Evolutionary conservation across 2,888 invertebrate genomes (phyloP).

Genomic region (Belgica antarctica): DNA sequence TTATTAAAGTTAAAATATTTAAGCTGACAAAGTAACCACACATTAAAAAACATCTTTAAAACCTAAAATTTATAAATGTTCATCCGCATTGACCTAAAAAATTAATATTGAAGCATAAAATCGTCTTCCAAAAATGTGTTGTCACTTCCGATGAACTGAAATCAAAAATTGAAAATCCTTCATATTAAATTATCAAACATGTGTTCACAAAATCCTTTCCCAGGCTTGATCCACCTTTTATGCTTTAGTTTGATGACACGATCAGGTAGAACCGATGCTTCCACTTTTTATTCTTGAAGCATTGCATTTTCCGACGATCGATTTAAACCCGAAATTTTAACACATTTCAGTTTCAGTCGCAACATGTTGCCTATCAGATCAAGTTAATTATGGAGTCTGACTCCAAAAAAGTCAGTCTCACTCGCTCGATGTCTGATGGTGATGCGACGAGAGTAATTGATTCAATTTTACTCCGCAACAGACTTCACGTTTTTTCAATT

Average conservation of each 20-base stretch:
- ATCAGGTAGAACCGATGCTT: background rate
- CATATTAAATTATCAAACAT: no score
- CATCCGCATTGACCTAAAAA: no score
- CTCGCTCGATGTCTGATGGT: background rate
- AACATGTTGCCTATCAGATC: slow-evolving; percentile 24
- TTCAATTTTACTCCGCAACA: slow-evolving; percentile 20
- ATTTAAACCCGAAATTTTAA: slow-evolving; percentile 17
- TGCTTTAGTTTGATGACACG: background rate
- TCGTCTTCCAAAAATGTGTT: no score
- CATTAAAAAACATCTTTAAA: no score
- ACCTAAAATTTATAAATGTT: no score
- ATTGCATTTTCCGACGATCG: background rate
- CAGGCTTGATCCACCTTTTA: background rate
- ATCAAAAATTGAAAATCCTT: no score
- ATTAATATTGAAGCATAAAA: no score
- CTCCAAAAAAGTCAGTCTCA: no score
- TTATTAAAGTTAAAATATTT: no score
- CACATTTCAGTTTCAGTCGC: slow-evolving; percentile 19
- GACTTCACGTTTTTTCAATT: background rate
- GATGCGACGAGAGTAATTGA: slow-evolving; percentile 29
- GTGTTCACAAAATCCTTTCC: background rate
- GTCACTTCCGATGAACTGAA: no score
- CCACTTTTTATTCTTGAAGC: slow-evolving; percentile 1
- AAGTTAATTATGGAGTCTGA: slow-evolving; percentile 24
- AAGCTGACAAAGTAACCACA: no score